phyloP scores from a whole-genome alignment of 2,113 vertebrate species.

The Corythaeola cristata region DNA sequence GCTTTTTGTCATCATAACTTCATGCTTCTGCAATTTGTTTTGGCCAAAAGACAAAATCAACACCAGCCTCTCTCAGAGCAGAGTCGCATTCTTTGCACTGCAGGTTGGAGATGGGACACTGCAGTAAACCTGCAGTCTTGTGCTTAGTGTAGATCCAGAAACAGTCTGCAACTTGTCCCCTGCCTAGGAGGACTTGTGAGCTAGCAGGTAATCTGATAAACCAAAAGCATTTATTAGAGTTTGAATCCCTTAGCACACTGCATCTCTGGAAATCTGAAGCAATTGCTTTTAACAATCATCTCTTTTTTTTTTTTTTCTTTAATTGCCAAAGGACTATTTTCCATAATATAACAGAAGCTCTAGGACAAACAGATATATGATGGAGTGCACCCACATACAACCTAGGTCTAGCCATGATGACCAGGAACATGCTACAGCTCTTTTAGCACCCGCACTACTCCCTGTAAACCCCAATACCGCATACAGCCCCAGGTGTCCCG shows the following conservation, averaged over 20 bases:
- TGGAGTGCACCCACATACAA: accelerated
- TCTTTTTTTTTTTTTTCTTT: neutral
- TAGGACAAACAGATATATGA: neutral
- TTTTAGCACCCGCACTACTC: accelerated
- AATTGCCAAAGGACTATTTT: neutral
- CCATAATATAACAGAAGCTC: neutral
- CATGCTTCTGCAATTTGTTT: neutral
- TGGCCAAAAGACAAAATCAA: neutral
- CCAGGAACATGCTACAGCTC: neutral
- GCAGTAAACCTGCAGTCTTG: neutral
- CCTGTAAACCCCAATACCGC: neutral
- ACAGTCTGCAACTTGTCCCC: neutral
- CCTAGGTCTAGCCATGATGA: neutral
- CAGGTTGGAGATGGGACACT: neutral
- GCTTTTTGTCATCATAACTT: neutral
- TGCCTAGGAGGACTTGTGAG: neutral
- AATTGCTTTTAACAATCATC: neutral
- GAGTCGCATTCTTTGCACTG: neutral
- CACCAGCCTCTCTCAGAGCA: neutral
- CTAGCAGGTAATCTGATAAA: neutral
- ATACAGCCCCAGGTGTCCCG: neutral
- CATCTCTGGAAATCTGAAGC: neutral
- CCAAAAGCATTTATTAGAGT: neutral
- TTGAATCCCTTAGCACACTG: neutral
- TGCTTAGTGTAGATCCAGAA: neutral